phyloP scores from a whole-genome alignment of 1,140 invertebrate genomes.

The Ceratina calcarata region DNA sequence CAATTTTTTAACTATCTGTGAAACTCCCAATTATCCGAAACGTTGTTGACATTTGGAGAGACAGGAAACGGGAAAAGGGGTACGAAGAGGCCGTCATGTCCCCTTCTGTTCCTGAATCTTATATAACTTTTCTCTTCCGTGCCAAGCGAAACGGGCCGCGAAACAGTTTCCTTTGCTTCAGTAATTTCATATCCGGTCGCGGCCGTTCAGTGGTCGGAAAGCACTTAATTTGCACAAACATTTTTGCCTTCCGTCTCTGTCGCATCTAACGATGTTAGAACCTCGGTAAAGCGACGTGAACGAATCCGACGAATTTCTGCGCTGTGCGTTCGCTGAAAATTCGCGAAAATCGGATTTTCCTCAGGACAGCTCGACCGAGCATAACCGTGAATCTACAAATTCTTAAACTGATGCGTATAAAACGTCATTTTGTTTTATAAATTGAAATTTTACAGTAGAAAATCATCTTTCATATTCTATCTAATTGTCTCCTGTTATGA shows the following conservation, averaged over 20 bases:
- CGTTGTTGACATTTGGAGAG: background rate
- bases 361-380: slow-evolving; percentile 22
- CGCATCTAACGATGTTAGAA: slow-evolving; percentile 5
- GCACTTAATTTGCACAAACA: slow-evolving; percentile 28
- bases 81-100: background rate
- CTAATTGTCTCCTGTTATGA: too few species aligned
- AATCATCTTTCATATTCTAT: too few species aligned
- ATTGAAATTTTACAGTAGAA: too few species aligned
- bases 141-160: slow-evolving; percentile 1
- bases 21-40: background rate
- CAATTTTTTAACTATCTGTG: background rate
- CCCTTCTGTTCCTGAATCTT: too few species aligned
- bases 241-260: slow-evolving; percentile 8
- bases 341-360: slow-evolving; percentile 53
- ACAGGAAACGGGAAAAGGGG: background rate
- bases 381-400: slow-evolving; percentile 1
- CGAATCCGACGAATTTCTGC: slow-evolving; percentile 9
- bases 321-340: background rate
- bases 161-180: slow-evolving; percentile 11
- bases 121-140: background rate
- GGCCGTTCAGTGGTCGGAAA: slow-evolving; percentile 1
- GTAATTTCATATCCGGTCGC: slow-evolving; percentile 19
- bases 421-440: too few species aligned
- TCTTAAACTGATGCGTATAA: too few species aligned
- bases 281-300: slow-evolving; percentile 9